Evolutionary conservation across 2,888 invertebrate genomes (phyloP).

Genomic region (Drosophila mercatorum): DNA sequence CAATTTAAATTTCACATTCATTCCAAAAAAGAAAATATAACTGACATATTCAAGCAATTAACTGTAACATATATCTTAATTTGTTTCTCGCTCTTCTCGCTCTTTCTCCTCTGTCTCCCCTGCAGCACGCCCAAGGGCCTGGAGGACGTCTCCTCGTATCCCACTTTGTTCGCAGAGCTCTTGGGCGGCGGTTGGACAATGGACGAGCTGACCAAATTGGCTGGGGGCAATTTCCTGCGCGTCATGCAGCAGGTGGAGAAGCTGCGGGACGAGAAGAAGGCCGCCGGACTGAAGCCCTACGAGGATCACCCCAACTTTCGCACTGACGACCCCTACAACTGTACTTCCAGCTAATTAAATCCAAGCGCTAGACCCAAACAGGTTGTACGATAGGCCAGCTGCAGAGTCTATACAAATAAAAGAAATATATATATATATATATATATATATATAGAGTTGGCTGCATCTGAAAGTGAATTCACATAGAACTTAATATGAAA

Average conservation of each 20-base stretch:
- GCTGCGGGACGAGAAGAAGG: slow-evolving; percentile 89
- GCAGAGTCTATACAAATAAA: slow-evolving; percentile 16
- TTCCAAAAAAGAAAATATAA: no score
- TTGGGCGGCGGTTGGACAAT: slow-evolving; percentile 92
- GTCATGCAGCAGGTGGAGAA: slow-evolving; percentile 88
- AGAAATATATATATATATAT: slow-evolving; percentile 9
- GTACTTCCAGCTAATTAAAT: slow-evolving; percentile 84
- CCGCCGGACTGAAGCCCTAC: slow-evolving; percentile 89
- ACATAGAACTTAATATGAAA: slow-evolving; percentile 8
- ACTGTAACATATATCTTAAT: neutral
- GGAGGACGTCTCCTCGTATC: slow-evolving; percentile 92
- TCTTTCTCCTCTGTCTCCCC: neutral
- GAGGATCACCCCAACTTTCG: slow-evolving; percentile 87
- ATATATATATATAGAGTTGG: slow-evolving; percentile 25
- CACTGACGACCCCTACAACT: slow-evolving; percentile 84
- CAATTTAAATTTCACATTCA: no score
- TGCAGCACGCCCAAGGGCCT: slow-evolving; percentile 92
- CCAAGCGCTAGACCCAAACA: slow-evolving; percentile 54
- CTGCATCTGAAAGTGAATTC: slow-evolving; percentile 33
- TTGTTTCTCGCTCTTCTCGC: no score
- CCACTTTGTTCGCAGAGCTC: slow-evolving; percentile 91
- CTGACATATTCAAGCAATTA: neutral
- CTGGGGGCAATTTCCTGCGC: slow-evolving; percentile 90
- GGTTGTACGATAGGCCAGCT: slow-evolving; percentile 65
- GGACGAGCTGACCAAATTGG: slow-evolving; percentile 91